These are phyloP conservation scores for Drosophila seguyi DNA, from an alignment of 1,140 invertebrate species.

Conservation along the genomic window DNA sequence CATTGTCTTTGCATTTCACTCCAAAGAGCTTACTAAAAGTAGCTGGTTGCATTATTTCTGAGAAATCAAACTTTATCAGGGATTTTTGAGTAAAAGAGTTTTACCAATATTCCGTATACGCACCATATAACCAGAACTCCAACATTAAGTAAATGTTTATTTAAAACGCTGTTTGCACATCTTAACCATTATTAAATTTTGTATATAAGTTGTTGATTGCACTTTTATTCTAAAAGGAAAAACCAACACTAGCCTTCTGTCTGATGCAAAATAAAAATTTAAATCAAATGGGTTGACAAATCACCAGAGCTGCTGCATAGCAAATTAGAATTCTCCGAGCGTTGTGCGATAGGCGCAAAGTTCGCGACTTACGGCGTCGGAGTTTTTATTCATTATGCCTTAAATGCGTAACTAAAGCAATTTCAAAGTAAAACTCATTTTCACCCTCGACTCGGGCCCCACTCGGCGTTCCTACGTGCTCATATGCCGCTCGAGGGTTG, in stretches of 20 bases:
- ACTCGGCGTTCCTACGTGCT: constrained; percentile 49
- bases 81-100: background rate
- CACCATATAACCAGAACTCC: no score
- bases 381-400: constrained; percentile 71
- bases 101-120: background rate
- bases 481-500: constrained; percentile 50
- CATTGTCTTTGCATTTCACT: no score
- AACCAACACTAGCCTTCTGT: background rate
- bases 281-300: constrained; percentile 32
- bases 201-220: background rate
- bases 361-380: constrained; percentile 8
- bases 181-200: no score
- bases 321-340: constrained; percentile 28
- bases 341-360: constrained; percentile 29
- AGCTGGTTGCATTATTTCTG: background rate
- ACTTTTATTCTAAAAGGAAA: background rate
- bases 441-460: constrained; percentile 26
- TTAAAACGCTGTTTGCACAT: background rate
- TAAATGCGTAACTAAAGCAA: constrained; percentile 81
- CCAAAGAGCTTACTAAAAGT: background rate
- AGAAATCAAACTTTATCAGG: background rate
- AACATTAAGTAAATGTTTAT: background rate
- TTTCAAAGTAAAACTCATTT: constrained; percentile 68
- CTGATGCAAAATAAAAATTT: constrained; percentile 3
- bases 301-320: constrained; percentile 4